These are phyloP conservation scores for Cecidostiba fungosa DNA, from an alignment of 2,888 invertebrate species.

Conservation along the genomic window DNA sequence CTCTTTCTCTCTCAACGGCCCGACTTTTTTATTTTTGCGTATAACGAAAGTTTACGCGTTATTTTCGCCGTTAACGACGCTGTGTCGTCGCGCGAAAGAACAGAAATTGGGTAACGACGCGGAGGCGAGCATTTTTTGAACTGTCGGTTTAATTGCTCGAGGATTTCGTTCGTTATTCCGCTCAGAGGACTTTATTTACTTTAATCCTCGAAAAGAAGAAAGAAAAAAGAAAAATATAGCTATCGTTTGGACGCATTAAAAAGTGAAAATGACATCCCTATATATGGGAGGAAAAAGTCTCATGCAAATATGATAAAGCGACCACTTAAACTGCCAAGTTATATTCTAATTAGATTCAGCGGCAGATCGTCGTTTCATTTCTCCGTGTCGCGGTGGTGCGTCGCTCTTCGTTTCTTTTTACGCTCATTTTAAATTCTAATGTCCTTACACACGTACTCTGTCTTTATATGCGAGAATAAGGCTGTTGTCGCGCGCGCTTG, in stretches of 20 bases:
- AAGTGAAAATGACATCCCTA: too few species aligned
- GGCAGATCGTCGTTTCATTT: slow-evolving; percentile 10
- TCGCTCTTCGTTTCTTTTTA: not conserved
- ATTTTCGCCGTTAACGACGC: not conserved
- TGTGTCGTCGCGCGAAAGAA: not conserved
- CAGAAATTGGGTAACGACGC: not conserved
- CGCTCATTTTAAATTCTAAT: not conserved
- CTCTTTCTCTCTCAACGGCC: too few species aligned
- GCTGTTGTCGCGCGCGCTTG: not conserved
- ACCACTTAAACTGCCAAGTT: not conserved
- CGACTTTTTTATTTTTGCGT: not conserved
- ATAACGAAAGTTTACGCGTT: not conserved
- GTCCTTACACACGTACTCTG: not conserved
- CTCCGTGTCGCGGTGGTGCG: not conserved
- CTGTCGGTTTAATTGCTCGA: not conserved
- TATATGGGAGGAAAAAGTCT: slow-evolving; percentile 22
- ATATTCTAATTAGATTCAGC: slow-evolving; percentile 43
- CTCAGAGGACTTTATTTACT: not conserved
- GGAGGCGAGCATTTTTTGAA: not conserved
- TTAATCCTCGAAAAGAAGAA: too few species aligned
- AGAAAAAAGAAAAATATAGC: too few species aligned
- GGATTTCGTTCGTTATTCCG: not conserved
- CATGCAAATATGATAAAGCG: slow-evolving; percentile 21
- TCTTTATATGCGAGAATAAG: not conserved
- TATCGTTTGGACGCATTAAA: too few species aligned